Percentiles rank a stretch among this genome's conserved stretches.
Conservation (phyloP, 2,888 invertebrate genomes). For the Mechanitis mazaeus region DNA sequence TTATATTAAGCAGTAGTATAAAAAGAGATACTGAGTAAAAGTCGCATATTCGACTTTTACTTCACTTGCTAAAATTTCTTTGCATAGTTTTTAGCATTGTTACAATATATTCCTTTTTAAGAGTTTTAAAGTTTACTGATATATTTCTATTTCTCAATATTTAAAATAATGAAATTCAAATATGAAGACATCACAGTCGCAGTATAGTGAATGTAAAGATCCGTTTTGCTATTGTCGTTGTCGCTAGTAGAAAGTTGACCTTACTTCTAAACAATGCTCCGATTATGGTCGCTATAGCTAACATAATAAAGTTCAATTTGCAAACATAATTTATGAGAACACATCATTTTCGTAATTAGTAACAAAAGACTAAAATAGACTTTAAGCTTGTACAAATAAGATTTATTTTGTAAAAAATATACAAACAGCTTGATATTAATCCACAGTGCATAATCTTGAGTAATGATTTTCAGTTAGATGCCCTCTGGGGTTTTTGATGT, state of each 20-base stretch:
- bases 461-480: constrained; percentile 66
- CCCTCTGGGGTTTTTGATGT: constrained; percentile 33
- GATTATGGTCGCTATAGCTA: background rate
- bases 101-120: no score
- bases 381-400: constrained; percentile 4
- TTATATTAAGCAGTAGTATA: no score
- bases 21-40: no score
- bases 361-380: background rate
- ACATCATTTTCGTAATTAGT: background rate
- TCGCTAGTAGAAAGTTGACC: constrained; percentile 40
- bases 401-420: constrained; percentile 20
- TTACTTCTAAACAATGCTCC: constrained; percentile 20
- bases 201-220: constrained; percentile 35
- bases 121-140: no score
- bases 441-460: constrained; percentile 43
- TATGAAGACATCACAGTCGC: constrained; percentile 28
- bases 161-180: constrained; percentile 8
- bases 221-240: constrained; percentile 35
- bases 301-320: constrained; percentile 11
- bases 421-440: constrained; percentile 30
- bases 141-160: no score
- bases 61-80: no score
- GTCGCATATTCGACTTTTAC: no score
- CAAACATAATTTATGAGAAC: background rate
- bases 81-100: no score